These are phyloP conservation scores for Danionella cerebrum DNA, from an alignment of 2,113 vertebrate genomes.

Conservation along the genomic window DNA sequence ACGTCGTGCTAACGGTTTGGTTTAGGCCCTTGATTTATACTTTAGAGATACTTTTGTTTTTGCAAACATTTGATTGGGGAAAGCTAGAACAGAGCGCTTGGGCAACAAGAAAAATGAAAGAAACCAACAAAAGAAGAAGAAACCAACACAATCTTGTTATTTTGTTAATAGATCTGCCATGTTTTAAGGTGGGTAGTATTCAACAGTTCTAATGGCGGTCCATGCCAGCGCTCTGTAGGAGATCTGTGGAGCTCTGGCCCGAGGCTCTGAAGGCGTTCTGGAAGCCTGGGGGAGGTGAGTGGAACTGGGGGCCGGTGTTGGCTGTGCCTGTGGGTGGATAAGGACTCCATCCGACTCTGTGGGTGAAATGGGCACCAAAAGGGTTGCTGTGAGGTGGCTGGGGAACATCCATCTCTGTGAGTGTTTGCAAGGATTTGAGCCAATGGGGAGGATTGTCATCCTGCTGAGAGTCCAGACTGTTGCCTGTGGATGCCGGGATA, in stretches of 20 bases:
- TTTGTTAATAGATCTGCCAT: constrained; percentile 52
- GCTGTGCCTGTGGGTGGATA: constrained; percentile 68
- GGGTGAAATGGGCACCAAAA: constrained; percentile 76
- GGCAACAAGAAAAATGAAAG: constrained; percentile 54
- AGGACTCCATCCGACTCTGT: constrained; percentile 83
- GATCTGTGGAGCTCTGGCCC: constrained; percentile 82
- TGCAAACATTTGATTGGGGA: constrained; percentile 30
- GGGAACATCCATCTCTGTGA: constrained; percentile 86
- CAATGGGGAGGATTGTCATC: constrained; percentile 90
- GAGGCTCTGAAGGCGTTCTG: constrained; percentile 85
- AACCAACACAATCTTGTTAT: constrained; percentile 55
- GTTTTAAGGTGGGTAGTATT: constrained; percentile 33
- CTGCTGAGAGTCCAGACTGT: constrained; percentile 86
- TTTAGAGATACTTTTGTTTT: not conserved
- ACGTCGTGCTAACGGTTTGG: constrained; percentile 2
- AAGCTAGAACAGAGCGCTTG: constrained; percentile 60
- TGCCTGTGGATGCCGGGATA: constrained; percentile 79
- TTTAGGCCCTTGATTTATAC: too few relatives aligned
- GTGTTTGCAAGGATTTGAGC: constrained; percentile 87
- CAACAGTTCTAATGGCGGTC: constrained; percentile 75
- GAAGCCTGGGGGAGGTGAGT: constrained; percentile 86
- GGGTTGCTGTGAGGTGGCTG: constrained; percentile 76
- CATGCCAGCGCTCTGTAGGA: constrained; percentile 85
- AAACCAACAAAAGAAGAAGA: constrained; percentile 35
- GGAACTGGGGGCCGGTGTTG: constrained; percentile 74